Evolutionary conservation across 2,888 invertebrate genomes (phyloP).

Genomic region (Cenopis cana): DNA sequence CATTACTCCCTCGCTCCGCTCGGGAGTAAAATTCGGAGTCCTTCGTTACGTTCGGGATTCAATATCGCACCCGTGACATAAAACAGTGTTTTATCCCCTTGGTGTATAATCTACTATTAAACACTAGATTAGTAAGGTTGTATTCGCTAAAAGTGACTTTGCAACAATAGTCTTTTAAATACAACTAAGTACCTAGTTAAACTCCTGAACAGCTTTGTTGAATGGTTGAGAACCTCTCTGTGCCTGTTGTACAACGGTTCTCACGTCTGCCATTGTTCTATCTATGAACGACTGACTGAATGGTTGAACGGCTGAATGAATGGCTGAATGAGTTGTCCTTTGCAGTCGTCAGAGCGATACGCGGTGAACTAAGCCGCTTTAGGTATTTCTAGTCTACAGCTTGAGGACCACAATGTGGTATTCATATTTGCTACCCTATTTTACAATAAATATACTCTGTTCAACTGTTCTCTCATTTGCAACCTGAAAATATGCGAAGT

Average conservation of each 20-base stretch:
- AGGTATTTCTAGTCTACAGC: background rate
- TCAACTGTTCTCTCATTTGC: too few species aligned
- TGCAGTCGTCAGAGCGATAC: conserved; percentile 10
- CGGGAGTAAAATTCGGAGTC: too few species aligned
- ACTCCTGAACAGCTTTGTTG: conserved; percentile 17
- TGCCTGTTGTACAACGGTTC: conserved; percentile 19
- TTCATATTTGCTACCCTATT: too few species aligned
- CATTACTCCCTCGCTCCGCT: too few species aligned
- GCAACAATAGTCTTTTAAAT: conserved; percentile 5
- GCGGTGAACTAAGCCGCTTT: conserved; percentile 8
- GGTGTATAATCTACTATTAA: background rate
- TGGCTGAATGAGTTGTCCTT: conserved; percentile 37
- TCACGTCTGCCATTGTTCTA: conserved; percentile 35
- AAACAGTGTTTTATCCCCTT: too few species aligned
- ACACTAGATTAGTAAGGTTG: background rate
- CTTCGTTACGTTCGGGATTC: too few species aligned
- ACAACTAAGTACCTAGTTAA: conserved; percentile 4
- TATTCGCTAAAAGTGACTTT: background rate
- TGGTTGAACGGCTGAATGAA: conserved; percentile 30
- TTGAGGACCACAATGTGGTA: background rate
- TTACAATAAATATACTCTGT: too few species aligned
- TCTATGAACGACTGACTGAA: conserved; percentile 19
- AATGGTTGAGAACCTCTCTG: conserved; percentile 19
- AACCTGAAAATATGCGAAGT: too few species aligned
- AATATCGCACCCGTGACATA: too few species aligned